A percentile compares a stretch with the other conserved stretches of the same genome.
Conservation (phyloP, 2,113 vertebrate species). For the Cololabis saira region DNA sequence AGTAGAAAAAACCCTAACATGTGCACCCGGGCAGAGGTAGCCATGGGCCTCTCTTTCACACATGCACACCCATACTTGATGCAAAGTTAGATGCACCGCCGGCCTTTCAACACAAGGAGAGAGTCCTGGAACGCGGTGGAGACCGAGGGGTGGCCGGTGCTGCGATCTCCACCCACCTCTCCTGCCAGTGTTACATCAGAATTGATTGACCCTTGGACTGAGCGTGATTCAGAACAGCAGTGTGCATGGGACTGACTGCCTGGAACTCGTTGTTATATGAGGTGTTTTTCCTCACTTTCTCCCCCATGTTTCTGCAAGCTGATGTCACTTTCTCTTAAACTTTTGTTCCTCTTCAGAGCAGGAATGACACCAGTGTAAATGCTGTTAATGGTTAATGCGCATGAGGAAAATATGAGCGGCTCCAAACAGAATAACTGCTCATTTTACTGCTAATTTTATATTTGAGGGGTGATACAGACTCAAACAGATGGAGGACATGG, state of each 20-base stretch:
- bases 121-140: conserved; percentile 51
- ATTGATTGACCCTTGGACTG: conserved; percentile 73
- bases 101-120: conserved; percentile 64
- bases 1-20: conserved; percentile 57
- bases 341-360: not conserved
- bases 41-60: conserved; percentile 69
- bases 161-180: conserved; percentile 75
- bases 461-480: conserved; percentile 14
- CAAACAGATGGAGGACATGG: conserved; percentile 65
- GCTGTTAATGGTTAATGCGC: conserved; percentile 8
- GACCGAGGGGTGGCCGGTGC: conserved; percentile 64
- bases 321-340: conserved; percentile 9
- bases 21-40: conserved; percentile 61
- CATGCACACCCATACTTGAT: conserved; percentile 35
- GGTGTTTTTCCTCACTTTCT: conserved; percentile 51
- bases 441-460: conserved; percentile 37
- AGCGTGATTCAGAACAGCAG: conserved; percentile 45
- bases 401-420: not conserved
- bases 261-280: conserved; percentile 62
- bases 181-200: conserved; percentile 74
- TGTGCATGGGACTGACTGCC: conserved; percentile 53
- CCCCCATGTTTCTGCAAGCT: conserved; percentile 23
- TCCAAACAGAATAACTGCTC: conserved; percentile 16
- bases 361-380: not conserved
- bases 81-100: conserved; percentile 52